phyloP scores from a whole-genome alignment of 2,113 vertebrate species.

The Lophius piscatorius region DNA sequence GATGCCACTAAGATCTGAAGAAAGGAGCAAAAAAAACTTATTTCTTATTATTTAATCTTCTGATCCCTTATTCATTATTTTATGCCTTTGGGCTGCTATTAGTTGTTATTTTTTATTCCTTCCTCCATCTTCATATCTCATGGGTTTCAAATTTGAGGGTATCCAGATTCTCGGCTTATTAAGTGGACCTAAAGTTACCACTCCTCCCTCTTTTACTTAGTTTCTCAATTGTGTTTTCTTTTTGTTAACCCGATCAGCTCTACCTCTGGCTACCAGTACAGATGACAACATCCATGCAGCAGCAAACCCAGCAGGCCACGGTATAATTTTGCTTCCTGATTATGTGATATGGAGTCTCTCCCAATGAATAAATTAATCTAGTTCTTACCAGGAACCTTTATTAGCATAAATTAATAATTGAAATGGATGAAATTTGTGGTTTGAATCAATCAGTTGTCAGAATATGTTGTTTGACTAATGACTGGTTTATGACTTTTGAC shows the following conservation, averaged over 20 bases:
- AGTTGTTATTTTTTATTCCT: conserved; percentile 5
- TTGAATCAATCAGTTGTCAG: conserved; percentile 2
- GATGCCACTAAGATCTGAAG: no score
- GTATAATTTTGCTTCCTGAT: conserved; percentile 11
- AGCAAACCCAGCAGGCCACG: neutral
- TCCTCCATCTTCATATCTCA: no score
- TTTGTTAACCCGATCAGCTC: conserved; percentile 53
- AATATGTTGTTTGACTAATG: neutral
- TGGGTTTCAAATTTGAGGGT: no score
- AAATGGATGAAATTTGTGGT: neutral
- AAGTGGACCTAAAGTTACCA: conserved; percentile 26
- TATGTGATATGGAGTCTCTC: conserved; percentile 10
- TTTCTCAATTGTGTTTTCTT: conserved; percentile 42
- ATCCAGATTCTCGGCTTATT: conserved; percentile 37
- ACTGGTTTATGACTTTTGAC: conserved; percentile 23
- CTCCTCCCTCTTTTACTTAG: conserved; percentile 18
- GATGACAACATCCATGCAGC: no score
- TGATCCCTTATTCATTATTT: conserved; percentile 11
- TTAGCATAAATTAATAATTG: neutral
- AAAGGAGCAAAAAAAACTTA: no score
- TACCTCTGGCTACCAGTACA: no score
- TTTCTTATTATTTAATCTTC: no score
- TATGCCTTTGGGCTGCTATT: conserved; percentile 20
- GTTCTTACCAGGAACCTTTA: neutral
- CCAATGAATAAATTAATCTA: conserved; percentile 19